These are phyloP conservation scores for Drosophila nikananu DNA, from an alignment of 1,140 invertebrate genomes.

Conservation along the genomic window DNA sequence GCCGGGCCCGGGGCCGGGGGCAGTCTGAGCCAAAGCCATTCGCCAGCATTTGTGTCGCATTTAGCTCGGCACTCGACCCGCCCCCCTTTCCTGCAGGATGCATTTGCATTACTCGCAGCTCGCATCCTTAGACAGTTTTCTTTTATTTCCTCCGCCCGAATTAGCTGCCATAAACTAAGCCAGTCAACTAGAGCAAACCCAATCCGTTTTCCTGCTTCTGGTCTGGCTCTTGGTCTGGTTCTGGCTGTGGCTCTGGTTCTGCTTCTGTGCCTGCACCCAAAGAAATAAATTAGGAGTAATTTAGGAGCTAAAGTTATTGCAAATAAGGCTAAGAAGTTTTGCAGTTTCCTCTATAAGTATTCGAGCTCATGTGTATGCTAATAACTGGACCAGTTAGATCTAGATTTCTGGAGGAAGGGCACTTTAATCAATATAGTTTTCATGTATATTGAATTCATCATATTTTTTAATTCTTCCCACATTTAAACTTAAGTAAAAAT, in stretches of 20 bases:
- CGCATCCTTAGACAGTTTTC: constrained; percentile 75
- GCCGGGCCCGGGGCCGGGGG: constrained; percentile 3
- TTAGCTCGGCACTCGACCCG: constrained; percentile 21
- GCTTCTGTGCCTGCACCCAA: neutral
- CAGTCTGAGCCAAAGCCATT: constrained; percentile 34
- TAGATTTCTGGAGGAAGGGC: neutral
- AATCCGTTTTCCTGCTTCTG: constrained; percentile 44
- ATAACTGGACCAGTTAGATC: neutral
- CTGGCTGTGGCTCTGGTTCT: neutral
- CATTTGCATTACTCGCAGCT: constrained; percentile 65
- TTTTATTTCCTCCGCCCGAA: constrained; percentile 75
- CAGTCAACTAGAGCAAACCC: constrained; percentile 47
- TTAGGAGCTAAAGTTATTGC: neutral
- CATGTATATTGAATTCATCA: neutral
- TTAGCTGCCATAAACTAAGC: constrained; percentile 76
- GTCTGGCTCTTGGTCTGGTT: neutral
- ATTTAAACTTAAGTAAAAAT: too few species aligned
- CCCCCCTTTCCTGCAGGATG: constrained; percentile 24
- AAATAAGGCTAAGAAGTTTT: neutral
- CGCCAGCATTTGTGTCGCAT: constrained; percentile 55
- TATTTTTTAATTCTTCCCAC: neutral
- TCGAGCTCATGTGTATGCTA: neutral
- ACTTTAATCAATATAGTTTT: too few species aligned
- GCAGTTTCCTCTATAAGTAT: neutral
- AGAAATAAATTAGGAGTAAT: constrained; percentile 5